Evolutionary conservation across 2,888 invertebrate species (phyloP).

Genomic region (Didymodactylos carnosus): DNA sequence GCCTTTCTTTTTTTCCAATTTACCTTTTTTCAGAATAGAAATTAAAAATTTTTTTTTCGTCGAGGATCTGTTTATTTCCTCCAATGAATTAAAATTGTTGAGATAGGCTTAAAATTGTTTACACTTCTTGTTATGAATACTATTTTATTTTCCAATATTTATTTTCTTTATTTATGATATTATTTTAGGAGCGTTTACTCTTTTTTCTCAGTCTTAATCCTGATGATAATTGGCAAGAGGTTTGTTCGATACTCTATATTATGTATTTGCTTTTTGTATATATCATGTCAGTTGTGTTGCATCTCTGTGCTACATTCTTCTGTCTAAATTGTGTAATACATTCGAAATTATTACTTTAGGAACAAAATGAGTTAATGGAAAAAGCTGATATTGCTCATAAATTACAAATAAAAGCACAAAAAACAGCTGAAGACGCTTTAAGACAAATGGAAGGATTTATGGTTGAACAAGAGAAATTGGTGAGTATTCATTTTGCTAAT

Average conservation of each 20-base stretch:
- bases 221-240: background rate
- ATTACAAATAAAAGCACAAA: constrained; percentile 28
- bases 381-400: constrained; percentile 27
- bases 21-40: background rate
- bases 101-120: too few species aligned
- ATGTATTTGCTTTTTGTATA: background rate
- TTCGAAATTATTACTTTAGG: too few species aligned
- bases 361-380: constrained; percentile 25
- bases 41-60: background rate
- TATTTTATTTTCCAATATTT: too few species aligned
- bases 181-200: background rate
- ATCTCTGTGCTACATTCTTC: too few species aligned
- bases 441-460: constrained; percentile 30
- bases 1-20: too few species aligned
- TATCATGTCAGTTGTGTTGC: too few species aligned
- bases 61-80: too few species aligned
- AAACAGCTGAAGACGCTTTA: constrained; percentile 30
- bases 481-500: constrained; percentile 17
- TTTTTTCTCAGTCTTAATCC: background rate
- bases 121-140: too few species aligned
- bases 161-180: too few species aligned
- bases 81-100: too few species aligned
- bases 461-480: constrained; percentile 29
- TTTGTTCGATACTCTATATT: background rate
- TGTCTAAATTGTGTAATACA: too few species aligned